Base-by-base conservation (phyloP, 2,888 invertebrate species). In the Opisthograptis luteolata region DNA sequence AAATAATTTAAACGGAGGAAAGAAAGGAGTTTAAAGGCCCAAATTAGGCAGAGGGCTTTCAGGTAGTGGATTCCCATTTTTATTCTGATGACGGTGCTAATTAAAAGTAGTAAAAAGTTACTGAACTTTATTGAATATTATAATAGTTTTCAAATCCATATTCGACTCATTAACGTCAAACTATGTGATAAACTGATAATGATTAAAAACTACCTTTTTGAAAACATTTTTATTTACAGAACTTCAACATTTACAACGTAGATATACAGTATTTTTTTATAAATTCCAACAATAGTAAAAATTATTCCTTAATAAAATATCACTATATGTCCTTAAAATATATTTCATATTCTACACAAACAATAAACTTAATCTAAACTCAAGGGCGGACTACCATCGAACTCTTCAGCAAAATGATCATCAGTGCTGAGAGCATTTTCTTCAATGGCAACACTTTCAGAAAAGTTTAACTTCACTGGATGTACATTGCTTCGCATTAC, bases 341-440 rank as follows among this genome's bases (percentile, higher is more conserved):
- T n/a, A n/a, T n/a, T n/a, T n/a, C n/a, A n/a, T n/a, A n/a, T n/a
- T n/a, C n/a, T n/a, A n/a, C n/a, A n/a, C n/a, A n/a, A n/a, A n/a
- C n/a, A n/a, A n/a, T n/a, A n/a, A n/a, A 24, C 44, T 45, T 70
- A 86, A 55, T 88, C 88, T 57, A 89, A 76, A 46, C 89, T 89
- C 14, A 89, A 73, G 25, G 89, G 89, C 22, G 85, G 88, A 70
- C 89, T 90, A 2, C 66, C 70, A 31, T 88, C 87, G 60, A 88
- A 87, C 2, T 87, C 85, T 41, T 85, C 89, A 13, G 74, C 82
- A 60, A 88, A 88, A 41, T 81, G 76, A 66, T 87, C 85, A 3
- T 63, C 50, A 24, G 56, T 56, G 20, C 64, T 66, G 48, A 62
- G 62, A 49, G 66, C 64, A 40, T 64, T 66, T 19, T 69, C 68